These are phyloP conservation scores for Drosophila chauvacae DNA, from an alignment of 1,140 invertebrate species.

Conservation along the genomic window DNA sequence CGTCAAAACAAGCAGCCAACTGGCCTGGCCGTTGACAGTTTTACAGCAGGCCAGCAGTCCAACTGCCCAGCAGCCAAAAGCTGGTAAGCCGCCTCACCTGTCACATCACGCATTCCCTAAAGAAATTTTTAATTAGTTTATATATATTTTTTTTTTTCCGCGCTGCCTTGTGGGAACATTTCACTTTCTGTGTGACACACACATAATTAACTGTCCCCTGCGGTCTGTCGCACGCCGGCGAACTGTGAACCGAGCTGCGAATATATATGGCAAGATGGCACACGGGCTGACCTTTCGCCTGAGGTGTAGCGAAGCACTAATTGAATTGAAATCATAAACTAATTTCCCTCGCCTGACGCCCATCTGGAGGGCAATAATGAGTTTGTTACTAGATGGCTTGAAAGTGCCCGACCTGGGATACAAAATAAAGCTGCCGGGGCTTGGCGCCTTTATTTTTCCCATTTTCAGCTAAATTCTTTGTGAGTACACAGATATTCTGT, in stretches of 20 bases:
- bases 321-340: slow-evolving; percentile 46
- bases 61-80: slow-evolving; percentile 4
- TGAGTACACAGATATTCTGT: neutral
- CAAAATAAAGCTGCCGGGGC: neutral
- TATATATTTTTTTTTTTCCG: slow-evolving; percentile 34
- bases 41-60: slow-evolving; percentile 5
- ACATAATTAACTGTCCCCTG: slow-evolving; percentile 29
- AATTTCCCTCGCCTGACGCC: slow-evolving; percentile 22
- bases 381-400: slow-evolving; percentile 17
- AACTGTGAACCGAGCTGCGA: slow-evolving; percentile 16
- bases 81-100: slow-evolving; percentile 7
- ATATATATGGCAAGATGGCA: slow-evolving; percentile 6
- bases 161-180: slow-evolving; percentile 55
- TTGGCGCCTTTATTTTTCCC: neutral
- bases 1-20: slow-evolving; percentile 42
- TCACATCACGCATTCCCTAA: slow-evolving; percentile 38
- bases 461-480: neutral
- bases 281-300: slow-evolving; percentile 38
- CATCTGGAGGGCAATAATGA: slow-evolving; percentile 21
- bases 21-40: slow-evolving; percentile 23
- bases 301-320: slow-evolving; percentile 5
- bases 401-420: neutral
- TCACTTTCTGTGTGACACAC: slow-evolving; percentile 43
- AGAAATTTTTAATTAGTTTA: slow-evolving; percentile 68
- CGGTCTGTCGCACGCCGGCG: slow-evolving; percentile 46